Conservation (phyloP, 1,140 invertebrate genomes). For the Anagrus nilaparvatae region DNA sequence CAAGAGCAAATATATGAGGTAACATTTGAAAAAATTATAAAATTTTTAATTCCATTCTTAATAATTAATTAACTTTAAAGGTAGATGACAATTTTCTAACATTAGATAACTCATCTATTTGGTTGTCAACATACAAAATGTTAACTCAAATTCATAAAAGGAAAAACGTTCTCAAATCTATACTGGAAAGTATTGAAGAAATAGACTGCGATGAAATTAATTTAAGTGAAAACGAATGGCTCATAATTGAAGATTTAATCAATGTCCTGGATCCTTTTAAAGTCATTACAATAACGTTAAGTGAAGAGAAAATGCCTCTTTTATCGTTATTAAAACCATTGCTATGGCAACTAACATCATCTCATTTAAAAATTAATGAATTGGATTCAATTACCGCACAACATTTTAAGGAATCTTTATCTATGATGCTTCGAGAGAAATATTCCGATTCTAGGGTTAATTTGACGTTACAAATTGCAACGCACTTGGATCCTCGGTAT, state of each 20-base stretch:
- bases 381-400: slow-evolving; percentile 34
- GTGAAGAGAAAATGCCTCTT: slow-evolving; percentile 44
- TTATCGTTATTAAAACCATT: slow-evolving; percentile 46
- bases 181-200: slow-evolving; percentile 28
- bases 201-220: slow-evolving; percentile 29
- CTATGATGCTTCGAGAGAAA: slow-evolving; percentile 38
- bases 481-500: slow-evolving; percentile 44
- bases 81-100: slow-evolving; percentile 36
- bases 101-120: slow-evolving; percentile 40
- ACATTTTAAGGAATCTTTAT: slow-evolving; percentile 38
- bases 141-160: slow-evolving; percentile 39
- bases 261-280: slow-evolving; percentile 44
- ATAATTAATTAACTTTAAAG: slow-evolving; percentile 22
- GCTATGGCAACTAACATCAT: slow-evolving; percentile 42
- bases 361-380: slow-evolving; percentile 41
- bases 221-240: slow-evolving; percentile 39
- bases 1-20: slow-evolving; percentile 42
- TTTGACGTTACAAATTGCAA: slow-evolving; percentile 40
- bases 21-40: slow-evolving; percentile 10
- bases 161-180: slow-evolving; percentile 30
- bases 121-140: slow-evolving; percentile 46
- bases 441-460: slow-evolving; percentile 38
- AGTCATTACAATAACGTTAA: slow-evolving; percentile 46
- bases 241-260: slow-evolving; percentile 41
- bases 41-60: slow-evolving; percentile 4